Percentiles rank a stretch among this genome's conserved stretches.
Evolutionary conservation across 2,113 vertebrate genomes (phyloP).

Genomic region (Gracilinanus agilis): DNA sequence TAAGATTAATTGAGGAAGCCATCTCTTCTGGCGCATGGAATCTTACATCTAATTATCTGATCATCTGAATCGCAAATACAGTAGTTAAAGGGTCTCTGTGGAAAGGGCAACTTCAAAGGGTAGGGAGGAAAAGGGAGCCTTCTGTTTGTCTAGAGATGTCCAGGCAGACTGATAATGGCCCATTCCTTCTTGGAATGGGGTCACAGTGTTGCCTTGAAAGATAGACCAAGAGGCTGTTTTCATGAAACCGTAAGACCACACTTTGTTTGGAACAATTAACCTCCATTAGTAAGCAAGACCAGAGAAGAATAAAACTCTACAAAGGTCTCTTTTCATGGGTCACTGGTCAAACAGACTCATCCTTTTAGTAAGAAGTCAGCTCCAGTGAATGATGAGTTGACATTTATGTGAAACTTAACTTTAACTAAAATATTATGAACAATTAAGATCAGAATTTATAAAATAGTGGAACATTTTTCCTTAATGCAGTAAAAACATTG

Average conservation of each 20-base stretch:
- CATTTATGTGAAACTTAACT: slow-evolving; percentile 62
- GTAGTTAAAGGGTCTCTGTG: slow-evolving; percentile 82
- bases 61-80: slow-evolving; percentile 82
- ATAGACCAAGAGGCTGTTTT: slow-evolving; percentile 47
- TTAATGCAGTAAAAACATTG: slow-evolving; percentile 63
- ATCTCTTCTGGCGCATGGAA: slow-evolving; percentile 78
- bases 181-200: slow-evolving; percentile 72
- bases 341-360: slow-evolving; percentile 26
- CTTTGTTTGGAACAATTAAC: slow-evolving; percentile 82
- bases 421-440: slow-evolving; percentile 59
- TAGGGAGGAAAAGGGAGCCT: slow-evolving; percentile 82
- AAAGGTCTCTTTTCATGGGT: slow-evolving; percentile 59
- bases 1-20: slow-evolving; percentile 80
- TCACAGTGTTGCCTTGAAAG: slow-evolving; percentile 67
- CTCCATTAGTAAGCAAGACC: slow-evolving; percentile 72
- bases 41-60: slow-evolving; percentile 87
- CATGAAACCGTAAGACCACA: slow-evolving; percentile 60
- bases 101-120: slow-evolving; percentile 84
- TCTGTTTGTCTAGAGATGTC: slow-evolving; percentile 72
- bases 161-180: slow-evolving; percentile 76
- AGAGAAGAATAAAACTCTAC: slow-evolving; percentile 53
- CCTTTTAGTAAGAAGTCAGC: slow-evolving; percentile 65
- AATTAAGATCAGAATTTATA: slow-evolving; percentile 63
- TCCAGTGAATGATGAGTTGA: slow-evolving; percentile 70
- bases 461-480: slow-evolving; percentile 63